These are phyloP conservation scores for Chelidonichthys spinosus DNA, from an alignment of 2,797 vertebrate species.

Conservation along the genomic window DNA sequence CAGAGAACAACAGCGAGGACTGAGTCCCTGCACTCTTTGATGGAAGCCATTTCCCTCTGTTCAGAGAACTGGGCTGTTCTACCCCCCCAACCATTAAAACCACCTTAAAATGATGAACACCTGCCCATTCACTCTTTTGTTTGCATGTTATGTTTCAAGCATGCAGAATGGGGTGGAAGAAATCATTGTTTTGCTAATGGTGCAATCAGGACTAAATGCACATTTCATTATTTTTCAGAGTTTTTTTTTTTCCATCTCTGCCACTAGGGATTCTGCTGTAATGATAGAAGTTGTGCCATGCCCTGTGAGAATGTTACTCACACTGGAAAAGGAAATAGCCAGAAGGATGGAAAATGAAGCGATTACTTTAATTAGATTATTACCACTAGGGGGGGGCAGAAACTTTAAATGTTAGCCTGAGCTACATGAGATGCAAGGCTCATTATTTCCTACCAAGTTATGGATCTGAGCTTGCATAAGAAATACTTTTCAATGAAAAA, in stretches of 20 bases:
- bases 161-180: neutral
- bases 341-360: neutral
- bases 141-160: constrained; percentile 1
- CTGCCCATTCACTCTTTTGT: neutral
- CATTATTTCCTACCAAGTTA: neutral
- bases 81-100: neutral
- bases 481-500: neutral
- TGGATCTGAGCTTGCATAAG: neutral
- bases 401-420: neutral
- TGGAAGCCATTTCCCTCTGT: constrained; percentile 4
- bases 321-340: neutral
- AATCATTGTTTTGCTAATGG: neutral
- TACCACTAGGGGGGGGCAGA: neutral
- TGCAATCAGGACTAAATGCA: constrained; percentile 11
- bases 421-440: neutral
- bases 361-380: neutral
- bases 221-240: neutral
- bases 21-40: constrained; percentile 17
- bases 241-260: neutral
- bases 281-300: neutral
- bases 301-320: neutral
- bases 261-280: neutral
- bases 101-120: constrained; percentile 1
- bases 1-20: constrained; percentile 22
- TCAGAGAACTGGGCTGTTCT: neutral